phyloP scores from a whole-genome alignment of 2,888 invertebrate species.

The Nomada ruficornis region DNA sequence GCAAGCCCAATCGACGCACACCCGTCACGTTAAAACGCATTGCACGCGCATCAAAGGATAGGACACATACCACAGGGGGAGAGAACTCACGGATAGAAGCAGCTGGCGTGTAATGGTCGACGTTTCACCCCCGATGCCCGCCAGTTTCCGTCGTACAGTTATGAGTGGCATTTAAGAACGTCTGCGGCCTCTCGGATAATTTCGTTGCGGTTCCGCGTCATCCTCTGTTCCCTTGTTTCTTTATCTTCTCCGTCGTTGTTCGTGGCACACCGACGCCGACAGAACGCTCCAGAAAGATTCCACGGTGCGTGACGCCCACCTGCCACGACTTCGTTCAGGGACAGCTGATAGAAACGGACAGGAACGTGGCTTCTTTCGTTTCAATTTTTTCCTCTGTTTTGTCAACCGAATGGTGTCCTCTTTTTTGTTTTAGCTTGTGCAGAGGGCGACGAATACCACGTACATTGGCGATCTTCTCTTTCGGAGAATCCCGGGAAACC shows the following conservation, averaged over 20 bases:
- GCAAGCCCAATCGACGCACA: conserved; percentile 51
- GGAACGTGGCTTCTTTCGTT: conserved; percentile 52
- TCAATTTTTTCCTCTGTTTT: conserved; percentile 45
- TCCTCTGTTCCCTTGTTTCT: conserved; percentile 25
- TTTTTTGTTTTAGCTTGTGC: background rate
- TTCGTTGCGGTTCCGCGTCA: conserved; percentile 59
- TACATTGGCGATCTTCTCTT: no score
- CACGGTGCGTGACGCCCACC: conserved; percentile 78
- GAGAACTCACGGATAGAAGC: conserved; percentile 9
- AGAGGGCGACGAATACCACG: background rate
- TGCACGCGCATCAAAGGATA: conserved; percentile 13
- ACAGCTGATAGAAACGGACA: conserved; percentile 53
- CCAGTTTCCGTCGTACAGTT: conserved; percentile 40
- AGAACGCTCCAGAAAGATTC: conserved; percentile 47
- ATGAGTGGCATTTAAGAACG: conserved; percentile 52
- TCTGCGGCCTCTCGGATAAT: conserved; percentile 58
- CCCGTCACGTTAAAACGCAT: background rate
- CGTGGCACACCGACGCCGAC: background rate
- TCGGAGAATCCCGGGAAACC: no score
- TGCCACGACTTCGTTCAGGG: conserved; percentile 61
- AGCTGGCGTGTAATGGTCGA: conserved; percentile 54
- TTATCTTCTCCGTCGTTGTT: conserved; percentile 23
- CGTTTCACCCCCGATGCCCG: conserved; percentile 35
- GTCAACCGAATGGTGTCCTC: background rate
- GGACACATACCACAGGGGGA: conserved; percentile 22